Evolutionary conservation across 2,797 vertebrate genomes (phyloP), one percentile per base, ranked within the genome.

Genomic region (Helostoma temminkii): DNA sequence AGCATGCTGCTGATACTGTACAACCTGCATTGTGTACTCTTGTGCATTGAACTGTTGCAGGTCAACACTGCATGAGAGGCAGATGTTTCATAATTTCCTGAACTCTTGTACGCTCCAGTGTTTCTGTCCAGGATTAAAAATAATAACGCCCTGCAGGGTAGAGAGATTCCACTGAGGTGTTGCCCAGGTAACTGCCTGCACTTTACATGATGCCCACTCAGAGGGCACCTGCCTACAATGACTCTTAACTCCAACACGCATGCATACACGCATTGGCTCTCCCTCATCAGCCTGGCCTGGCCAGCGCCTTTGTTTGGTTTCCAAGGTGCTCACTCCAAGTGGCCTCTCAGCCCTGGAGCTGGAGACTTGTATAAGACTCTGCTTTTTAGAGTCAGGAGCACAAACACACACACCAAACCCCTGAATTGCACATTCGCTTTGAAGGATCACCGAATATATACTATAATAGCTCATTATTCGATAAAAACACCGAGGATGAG

Each of bases 271-370:
- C 63, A 41, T 60, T 47, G 65, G 48, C 70, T 49, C 61, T 53
- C 69, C 42, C 64, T 56, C 25, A 39, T 25, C 66, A 5, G 50
- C 46, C 19, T 9, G 7, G 22, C 66, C n/a, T 43, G 64, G 79
- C 69, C 69, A 34, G 67, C 64, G 70, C 79, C 55, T 90, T 91
- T 93, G 88, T 92, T 85, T 88, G 90, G 91, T 94, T 92, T 88
- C 91, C 90, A 93, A 88, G 91, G 88, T 7, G 69, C 80, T 78
- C 52, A 4, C 67, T 82, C 75, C 43, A 71, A 92, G 89, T 89
- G 86, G 84, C 80, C 86, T 78, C 85, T 91, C 59, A 87, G 72
- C 59, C n/a, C 50, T 60, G 61, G 62, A 71, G 63, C 83, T 71
- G 63, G 56, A 22, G 71, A 75, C 56, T 46, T 60, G 76, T 70